Evolutionary conservation across 1,140 invertebrate species (phyloP).

Genomic region (Doryteuthis pealeii): DNA sequence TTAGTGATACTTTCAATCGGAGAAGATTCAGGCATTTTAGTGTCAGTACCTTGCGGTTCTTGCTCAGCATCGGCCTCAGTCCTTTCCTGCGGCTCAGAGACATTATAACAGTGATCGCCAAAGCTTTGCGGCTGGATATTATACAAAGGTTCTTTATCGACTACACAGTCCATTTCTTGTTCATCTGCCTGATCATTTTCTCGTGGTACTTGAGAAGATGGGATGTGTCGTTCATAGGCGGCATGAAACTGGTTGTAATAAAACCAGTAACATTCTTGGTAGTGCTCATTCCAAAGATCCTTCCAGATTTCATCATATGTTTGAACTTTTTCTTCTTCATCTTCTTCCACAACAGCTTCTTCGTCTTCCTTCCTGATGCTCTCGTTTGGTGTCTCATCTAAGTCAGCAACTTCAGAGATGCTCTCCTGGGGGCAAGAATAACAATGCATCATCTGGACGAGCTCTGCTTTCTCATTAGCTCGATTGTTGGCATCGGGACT

Average conservation of each 20-base stretch:
- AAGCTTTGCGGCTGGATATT: too few relatives aligned
- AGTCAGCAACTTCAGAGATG: slow-evolving; percentile 4
- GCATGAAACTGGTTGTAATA: slow-evolving; percentile 42
- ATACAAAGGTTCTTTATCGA: too few relatives aligned
- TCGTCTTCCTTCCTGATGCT: slow-evolving; percentile 13
- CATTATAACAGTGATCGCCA: too few relatives aligned
- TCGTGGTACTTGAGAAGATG: too few relatives aligned
- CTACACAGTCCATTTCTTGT: too few relatives aligned
- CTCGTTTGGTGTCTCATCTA: slow-evolving; percentile 17
- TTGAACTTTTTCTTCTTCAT: slow-evolving; percentile 36
- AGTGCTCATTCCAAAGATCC: slow-evolving; percentile 76
- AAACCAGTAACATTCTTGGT: slow-evolving; percentile 68
- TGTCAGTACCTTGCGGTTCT: too few relatives aligned
- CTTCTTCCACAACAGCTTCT: slow-evolving; percentile 14
- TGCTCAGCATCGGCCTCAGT: too few relatives aligned
- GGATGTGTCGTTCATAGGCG: not conserved
- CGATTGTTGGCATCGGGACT: slow-evolving; percentile 23
- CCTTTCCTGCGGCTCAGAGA: too few relatives aligned
- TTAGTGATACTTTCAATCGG: too few relatives aligned
- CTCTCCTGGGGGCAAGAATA: slow-evolving; percentile 24
- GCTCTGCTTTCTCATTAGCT: slow-evolving; percentile 30
- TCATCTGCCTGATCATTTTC: too few relatives aligned
- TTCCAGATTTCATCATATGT: slow-evolving; percentile 64
- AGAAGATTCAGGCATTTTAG: too few relatives aligned
- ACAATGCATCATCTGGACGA: slow-evolving; percentile 43